Evolutionary conservation across 1,140 invertebrate species (phyloP).

Genomic region (Calosoma granatense): DNA sequence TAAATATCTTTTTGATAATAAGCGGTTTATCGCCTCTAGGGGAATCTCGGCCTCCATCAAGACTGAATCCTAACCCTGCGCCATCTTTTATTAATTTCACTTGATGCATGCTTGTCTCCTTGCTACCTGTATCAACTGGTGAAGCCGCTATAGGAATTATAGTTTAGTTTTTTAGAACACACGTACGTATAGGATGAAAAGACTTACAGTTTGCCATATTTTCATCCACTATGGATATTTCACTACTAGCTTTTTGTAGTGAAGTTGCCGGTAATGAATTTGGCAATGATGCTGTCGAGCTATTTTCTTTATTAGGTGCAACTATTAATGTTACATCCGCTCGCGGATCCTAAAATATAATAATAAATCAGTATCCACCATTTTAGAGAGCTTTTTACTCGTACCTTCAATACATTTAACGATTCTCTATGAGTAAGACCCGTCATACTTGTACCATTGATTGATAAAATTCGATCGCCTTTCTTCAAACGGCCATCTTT

Average conservation of each 20-base stretch:
- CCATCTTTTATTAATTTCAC: slow-evolving; percentile 74
- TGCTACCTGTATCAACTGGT: slow-evolving; percentile 32
- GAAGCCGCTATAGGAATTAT: too few species aligned
- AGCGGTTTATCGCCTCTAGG: slow-evolving; percentile 77
- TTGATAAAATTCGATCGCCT: slow-evolving; percentile 78
- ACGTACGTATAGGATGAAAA: too few species aligned
- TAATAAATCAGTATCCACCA: not conserved
- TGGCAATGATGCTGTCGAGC: slow-evolving; percentile 4
- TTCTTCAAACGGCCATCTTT: slow-evolving; percentile 75
- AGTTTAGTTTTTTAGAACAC: too few species aligned
- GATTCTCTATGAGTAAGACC: slow-evolving; percentile 77
- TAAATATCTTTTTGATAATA: slow-evolving; percentile 83
- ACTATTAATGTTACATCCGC: slow-evolving; percentile 19
- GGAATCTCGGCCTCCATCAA: slow-evolving; percentile 85
- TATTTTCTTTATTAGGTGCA: slow-evolving; percentile 15
- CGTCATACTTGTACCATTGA: slow-evolving; percentile 74
- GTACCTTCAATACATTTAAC: slow-evolving; percentile 74
- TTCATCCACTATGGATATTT: not conserved
- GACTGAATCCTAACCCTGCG: slow-evolving; percentile 81
- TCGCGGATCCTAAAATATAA: slow-evolving; percentile 18
- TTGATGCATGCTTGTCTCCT: slow-evolving; percentile 15
- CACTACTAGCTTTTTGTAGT: not conserved
- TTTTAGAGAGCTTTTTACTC: slow-evolving; percentile 12
- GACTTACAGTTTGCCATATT: not conserved
- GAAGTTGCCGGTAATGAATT: not conserved